Base-by-base conservation (phyloP, 2,888 invertebrate species). In the Calephelis perditalis region DNA sequence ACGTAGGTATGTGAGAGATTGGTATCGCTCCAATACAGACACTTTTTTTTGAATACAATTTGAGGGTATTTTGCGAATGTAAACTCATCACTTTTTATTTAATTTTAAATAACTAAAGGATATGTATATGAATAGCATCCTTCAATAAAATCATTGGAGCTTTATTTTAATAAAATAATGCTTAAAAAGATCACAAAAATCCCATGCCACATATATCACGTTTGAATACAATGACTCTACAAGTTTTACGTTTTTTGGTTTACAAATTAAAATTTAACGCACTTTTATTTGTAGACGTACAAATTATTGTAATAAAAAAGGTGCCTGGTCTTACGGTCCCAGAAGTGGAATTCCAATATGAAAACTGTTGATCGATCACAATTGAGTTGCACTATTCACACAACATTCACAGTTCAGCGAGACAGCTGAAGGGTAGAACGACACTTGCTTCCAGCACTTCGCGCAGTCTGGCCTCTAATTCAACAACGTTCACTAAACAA, bases 401-500 rank as follows among this genome's bases (percentile, higher is more conserved):
- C 74, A 77, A 74, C 75, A 84, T 82, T 80, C 86, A 87, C 87
- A 84, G 78, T 78, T 74, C 73, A 76, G 72, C 74, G 67, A 68
- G 70, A 72, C 75, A 68, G 72, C 73, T 74, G 70, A 77, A 75
- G 75, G 75, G 72, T 77, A 68, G 76, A 81, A 79, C 76, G 80
- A 74, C 88, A 88, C 88, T 86, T 68, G 81, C 77, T 81, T 84
- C 71, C 78, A 81, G 81, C 88, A 88, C 86, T 82, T 76, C 76
- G 82, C 85, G 78, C 83, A 78, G 82, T 82, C 81, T 79, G 86
- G 77, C 74, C 73, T 76, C 76, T 72, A 78, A 73, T 73, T 15
- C 15, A 75, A 79, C 78, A 76, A 80, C 75, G 82, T 77, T 81
- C 88, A 85, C 86, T 79, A 77, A 40, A 84, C 84, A 82, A 82